Conservation (phyloP, 1,140 invertebrate genomes). For the Nebria ingens region DNA sequence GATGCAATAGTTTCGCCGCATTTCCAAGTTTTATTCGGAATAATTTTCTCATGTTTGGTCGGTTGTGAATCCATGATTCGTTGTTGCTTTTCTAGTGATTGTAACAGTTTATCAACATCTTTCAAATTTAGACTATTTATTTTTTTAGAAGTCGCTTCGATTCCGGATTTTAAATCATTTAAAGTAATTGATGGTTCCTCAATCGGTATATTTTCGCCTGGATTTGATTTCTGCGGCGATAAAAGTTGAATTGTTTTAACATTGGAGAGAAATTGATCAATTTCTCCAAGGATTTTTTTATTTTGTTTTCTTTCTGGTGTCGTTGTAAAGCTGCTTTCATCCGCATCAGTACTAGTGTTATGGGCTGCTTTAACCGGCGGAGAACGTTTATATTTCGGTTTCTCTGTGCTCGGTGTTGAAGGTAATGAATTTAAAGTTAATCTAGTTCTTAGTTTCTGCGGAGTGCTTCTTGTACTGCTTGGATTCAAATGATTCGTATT, state of each 20-base stretch:
- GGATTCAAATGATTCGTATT: conserved; percentile 13
- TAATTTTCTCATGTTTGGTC: not conserved
- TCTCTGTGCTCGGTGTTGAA: conserved; percentile 20
- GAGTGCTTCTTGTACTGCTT: conserved; percentile 29
- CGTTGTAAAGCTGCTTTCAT: conserved; percentile 34
- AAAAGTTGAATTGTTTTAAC: conserved; percentile 37
- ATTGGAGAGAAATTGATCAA: conserved; percentile 42
- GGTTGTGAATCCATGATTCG: conserved; percentile 13
- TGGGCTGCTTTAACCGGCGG: not conserved
- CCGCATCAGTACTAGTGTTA: conserved; percentile 35
- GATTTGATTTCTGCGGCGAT: conserved; percentile 13
- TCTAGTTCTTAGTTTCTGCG: conserved; percentile 27
- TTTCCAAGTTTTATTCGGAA: conserved; percentile 21
- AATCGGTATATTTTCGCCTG: not conserved
- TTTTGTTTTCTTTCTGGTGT: conserved; percentile 37
- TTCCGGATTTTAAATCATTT: not conserved
- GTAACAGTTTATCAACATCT: conserved; percentile 17
- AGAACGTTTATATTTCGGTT: not conserved
- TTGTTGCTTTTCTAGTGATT: conserved; percentile 16
- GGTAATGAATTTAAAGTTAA: conserved; percentile 26
- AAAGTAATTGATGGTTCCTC: not conserved
- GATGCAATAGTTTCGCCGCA: conserved; percentile 28
- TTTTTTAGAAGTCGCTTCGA: conserved; percentile 10
- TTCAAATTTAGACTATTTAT: conserved; percentile 15
- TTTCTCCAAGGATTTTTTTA: conserved; percentile 38